Evolutionary conservation across 1,140 invertebrate species (phyloP).

Genomic region (Ditylenchus dipsaci): DNA sequence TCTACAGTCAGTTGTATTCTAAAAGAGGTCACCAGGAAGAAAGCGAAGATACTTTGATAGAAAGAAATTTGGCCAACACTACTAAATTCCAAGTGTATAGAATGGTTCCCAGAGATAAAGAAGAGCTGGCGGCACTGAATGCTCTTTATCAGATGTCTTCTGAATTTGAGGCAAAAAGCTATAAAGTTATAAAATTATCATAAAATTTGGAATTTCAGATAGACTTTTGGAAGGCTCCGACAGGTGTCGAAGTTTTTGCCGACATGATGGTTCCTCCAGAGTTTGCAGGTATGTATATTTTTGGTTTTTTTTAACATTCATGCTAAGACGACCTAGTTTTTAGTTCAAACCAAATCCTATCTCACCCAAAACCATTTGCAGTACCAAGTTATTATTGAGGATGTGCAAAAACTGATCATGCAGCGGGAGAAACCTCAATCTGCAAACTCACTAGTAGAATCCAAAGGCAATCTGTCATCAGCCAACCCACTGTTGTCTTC

Average conservation of each 20-base stretch:
- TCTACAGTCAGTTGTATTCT: too few relatives aligned
- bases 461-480: slow-evolving; percentile 5
- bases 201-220: too few relatives aligned
- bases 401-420: slow-evolving; percentile 65
- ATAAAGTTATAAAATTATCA: too few relatives aligned
- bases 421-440: slow-evolving; percentile 44
- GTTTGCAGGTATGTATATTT: too few relatives aligned
- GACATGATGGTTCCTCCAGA: slow-evolving; percentile 71
- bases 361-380: slow-evolving; percentile 67
- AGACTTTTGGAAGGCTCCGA: slow-evolving; percentile 64
- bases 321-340: too few relatives aligned
- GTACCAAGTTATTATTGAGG: slow-evolving; percentile 69
- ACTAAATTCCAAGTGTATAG: neutral
- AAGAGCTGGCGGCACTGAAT: neutral
- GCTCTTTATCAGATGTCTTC: neutral
- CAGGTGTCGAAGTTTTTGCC: slow-evolving; percentile 64
- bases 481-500: slow-evolving; percentile 30
- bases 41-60: too few relatives aligned
- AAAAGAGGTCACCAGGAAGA: too few relatives aligned
- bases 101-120: neutral
- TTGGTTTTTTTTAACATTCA: too few relatives aligned
- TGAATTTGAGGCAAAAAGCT: slow-evolving; percentile 3
- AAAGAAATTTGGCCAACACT: too few relatives aligned
- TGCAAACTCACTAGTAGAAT: neutral
- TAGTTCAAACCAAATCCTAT: slow-evolving; percentile 66